These are phyloP conservation scores for Melanaphis sacchari DNA, from an alignment of 1,140 invertebrate species.

Conservation along the genomic window DNA sequence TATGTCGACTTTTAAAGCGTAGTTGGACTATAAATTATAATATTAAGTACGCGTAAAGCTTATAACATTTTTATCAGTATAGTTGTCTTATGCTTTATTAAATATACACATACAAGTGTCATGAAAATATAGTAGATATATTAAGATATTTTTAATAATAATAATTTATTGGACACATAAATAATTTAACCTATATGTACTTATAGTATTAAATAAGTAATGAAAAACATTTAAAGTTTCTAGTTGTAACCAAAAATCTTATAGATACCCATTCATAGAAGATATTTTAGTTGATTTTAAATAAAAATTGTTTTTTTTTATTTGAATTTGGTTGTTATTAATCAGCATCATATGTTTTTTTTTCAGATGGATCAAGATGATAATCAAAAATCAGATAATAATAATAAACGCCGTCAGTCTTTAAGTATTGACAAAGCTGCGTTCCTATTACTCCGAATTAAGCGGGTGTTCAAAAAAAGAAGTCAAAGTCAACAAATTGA, in stretches of 20 bases:
- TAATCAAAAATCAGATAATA: slow-evolving; percentile 60
- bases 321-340: neutral
- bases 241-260: neutral
- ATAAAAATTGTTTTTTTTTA: neutral
- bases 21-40: neutral
- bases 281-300: neutral
- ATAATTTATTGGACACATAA: neutral
- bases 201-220: neutral
- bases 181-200: neutral
- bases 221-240: neutral
- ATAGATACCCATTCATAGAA: neutral
- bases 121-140: neutral
- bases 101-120: neutral
- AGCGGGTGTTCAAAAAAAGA: slow-evolving; percentile 88
- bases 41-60: no score
- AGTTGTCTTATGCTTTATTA: neutral
- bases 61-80: neutral
- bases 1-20: neutral
- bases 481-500: slow-evolving; percentile 83
- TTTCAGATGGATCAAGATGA: slow-evolving; percentile 56
- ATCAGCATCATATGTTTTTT: neutral
- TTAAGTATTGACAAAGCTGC: slow-evolving; percentile 86
- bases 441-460: slow-evolving; percentile 84
- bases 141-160: neutral
- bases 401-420: slow-evolving; percentile 59